Conservation (phyloP, 2,797 vertebrate genomes). For the Falco naumanni region DNA sequence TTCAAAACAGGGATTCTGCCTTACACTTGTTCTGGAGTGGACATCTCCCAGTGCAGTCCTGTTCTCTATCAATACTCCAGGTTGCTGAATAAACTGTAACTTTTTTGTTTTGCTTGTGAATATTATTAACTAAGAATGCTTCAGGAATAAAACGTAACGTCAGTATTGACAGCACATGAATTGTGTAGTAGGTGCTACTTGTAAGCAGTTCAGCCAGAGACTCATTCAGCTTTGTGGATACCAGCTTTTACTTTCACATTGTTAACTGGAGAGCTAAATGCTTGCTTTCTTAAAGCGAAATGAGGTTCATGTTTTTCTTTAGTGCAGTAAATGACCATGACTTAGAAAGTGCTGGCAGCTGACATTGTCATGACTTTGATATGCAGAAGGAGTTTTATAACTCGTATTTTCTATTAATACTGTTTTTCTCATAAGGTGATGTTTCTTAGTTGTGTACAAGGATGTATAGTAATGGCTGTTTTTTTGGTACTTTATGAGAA, state of each 20-base stretch:
- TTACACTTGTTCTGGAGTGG: neutral
- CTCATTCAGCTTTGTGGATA: neutral
- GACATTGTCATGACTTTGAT: neutral
- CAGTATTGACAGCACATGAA: neutral
- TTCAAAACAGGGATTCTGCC: neutral
- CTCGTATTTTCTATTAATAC: neutral
- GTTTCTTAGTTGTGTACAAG: neutral
- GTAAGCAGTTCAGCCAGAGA: neutral
- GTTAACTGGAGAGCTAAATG: constrained; percentile 21
- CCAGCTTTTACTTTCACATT: neutral
- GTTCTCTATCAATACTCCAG: neutral
- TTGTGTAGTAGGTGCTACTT: neutral
- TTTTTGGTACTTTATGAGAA: constrained; percentile 37
- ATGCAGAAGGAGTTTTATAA: constrained; percentile 14
- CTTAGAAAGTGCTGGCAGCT: constrained; percentile 12
- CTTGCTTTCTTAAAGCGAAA: constrained; percentile 21
- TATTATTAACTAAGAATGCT: neutral
- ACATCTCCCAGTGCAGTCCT: neutral
- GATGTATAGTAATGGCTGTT: neutral
- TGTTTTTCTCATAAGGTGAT: neutral
- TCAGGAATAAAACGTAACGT: neutral
- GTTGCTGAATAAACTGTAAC: neutral
- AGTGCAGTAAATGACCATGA: constrained; percentile 28
- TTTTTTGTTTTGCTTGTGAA: neutral
- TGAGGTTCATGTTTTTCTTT: constrained; percentile 3